Evolutionary conservation across 1,140 invertebrate species (phyloP).

Genomic region (Zaprionus camerounensis): DNA sequence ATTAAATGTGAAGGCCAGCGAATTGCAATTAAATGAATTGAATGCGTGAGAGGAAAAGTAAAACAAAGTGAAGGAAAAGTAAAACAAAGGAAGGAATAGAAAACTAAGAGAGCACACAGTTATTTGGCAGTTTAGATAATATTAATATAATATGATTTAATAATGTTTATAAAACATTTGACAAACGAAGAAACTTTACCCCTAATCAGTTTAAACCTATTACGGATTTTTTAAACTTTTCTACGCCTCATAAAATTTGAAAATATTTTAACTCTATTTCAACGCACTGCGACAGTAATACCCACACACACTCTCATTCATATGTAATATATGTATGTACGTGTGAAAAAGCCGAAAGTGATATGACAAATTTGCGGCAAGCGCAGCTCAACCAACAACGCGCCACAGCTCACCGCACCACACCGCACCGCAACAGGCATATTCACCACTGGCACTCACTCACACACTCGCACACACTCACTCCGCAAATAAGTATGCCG

Average conservation of each 20-base stretch:
- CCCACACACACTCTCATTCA: background rate
- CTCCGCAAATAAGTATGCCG: background rate
- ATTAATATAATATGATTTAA: too few relatives aligned
- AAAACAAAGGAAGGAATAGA: background rate
- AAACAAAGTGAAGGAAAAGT: background rate
- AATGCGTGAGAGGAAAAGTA: slow-evolving; percentile 12
- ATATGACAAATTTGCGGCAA: slow-evolving; percentile 25
- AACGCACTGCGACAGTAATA: slow-evolving; percentile 36
- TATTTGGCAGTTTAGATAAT: background rate
- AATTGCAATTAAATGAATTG: slow-evolving; percentile 40
- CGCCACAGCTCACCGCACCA: slow-evolving; percentile 2
- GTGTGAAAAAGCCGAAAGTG: slow-evolving; percentile 61
- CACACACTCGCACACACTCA: slow-evolving; percentile 13
- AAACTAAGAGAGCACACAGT: background rate
- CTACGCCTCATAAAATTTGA: background rate
- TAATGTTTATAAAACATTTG: too few relatives aligned
- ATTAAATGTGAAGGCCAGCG: slow-evolving; percentile 21
- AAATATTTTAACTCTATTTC: slow-evolving; percentile 21
- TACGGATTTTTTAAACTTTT: too few relatives aligned
- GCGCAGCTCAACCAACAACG: background rate
- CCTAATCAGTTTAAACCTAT: too few relatives aligned
- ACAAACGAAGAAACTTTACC: too few relatives aligned
- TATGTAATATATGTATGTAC: slow-evolving; percentile 39
- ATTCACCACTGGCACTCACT: slow-evolving; percentile 19
- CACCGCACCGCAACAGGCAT: slow-evolving; percentile 1